Conservation (phyloP, 2,113 vertebrate species). For the Camelus dromedarius region DNA sequence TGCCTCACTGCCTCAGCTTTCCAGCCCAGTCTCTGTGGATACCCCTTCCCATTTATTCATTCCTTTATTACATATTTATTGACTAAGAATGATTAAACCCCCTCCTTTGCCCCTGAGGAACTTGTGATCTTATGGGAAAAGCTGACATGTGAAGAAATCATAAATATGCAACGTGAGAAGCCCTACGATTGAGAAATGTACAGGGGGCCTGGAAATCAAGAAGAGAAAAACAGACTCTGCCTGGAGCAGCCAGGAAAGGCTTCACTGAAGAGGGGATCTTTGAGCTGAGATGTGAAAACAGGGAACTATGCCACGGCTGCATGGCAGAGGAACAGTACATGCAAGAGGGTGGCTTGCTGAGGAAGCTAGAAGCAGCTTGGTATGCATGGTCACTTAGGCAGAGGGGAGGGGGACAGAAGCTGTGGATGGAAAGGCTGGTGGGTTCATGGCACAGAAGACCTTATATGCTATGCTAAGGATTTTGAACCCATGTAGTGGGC, state of each 20-base stretch:
- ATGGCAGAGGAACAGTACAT: accelerated
- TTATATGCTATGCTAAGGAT: neutral
- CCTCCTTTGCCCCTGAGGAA: neutral
- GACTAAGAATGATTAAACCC: neutral
- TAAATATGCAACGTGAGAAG: neutral
- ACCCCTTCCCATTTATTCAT: neutral
- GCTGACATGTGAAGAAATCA: neutral
- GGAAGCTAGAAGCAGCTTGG: neutral
- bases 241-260: neutral
- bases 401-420: neutral
- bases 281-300: neutral
- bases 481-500: neutral
- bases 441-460: neutral
- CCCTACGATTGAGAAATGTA: neutral
- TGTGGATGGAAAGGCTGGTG: neutral
- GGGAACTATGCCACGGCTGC: neutral
- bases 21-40: neutral
- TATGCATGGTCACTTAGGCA: neutral
- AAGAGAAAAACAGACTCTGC: neutral
- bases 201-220: neutral
- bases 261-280: neutral
- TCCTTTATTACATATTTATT: neutral
- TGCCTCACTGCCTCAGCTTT: neutral
- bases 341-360: accelerated
- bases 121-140: neutral